Percentiles rank a stretch among this genome's conserved stretches.
These are phyloP conservation scores for Ammodytes dubius DNA, from an alignment of 2,113 vertebrate species.

Conservation along the genomic window DNA sequence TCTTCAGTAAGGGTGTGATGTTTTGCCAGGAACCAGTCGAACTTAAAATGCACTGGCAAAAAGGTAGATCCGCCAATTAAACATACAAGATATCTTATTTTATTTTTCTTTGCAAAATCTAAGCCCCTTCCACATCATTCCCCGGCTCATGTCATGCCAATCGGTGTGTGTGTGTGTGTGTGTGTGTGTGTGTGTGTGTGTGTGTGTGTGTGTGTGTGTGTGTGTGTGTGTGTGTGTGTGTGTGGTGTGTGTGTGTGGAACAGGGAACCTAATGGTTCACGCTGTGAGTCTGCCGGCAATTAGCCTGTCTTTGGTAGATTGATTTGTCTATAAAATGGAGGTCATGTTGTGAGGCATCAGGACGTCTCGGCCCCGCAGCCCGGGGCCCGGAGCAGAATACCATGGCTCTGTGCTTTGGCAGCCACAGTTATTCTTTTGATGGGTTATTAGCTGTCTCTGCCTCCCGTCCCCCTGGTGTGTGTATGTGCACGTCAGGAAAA, in stretches of 20 bases:
- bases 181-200: neutral
- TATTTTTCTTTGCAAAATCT: constrained; percentile 7
- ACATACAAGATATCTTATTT: constrained; percentile 21
- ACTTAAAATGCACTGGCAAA: neutral
- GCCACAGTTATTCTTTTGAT: constrained; percentile 72
- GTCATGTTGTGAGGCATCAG: constrained; percentile 60
- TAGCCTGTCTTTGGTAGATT: constrained; percentile 66
- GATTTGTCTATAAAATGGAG: constrained; percentile 76
- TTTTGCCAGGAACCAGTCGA: constrained; percentile 6
- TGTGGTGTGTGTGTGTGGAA: constrained; percentile 31
- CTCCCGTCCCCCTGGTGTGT: constrained; percentile 52
- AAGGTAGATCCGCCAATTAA: constrained; percentile 29
- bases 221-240: too few relatives aligned
- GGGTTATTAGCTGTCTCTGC: constrained; percentile 73
- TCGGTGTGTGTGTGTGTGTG: neutral
- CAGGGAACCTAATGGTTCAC: constrained; percentile 60
- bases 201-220: constrained; percentile 24
- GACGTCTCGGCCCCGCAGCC: constrained; percentile 42
- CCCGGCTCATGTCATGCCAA: constrained; percentile 45
- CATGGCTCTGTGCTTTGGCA: constrained; percentile 53
- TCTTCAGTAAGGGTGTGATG: constrained; percentile 26
- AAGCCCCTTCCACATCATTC: constrained; percentile 29
- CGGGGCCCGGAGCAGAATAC: constrained; percentile 24
- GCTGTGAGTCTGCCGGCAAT: constrained; percentile 71
- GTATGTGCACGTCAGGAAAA: constrained; percentile 37